phyloP scores from a whole-genome alignment of 1,140 invertebrate genomes.

The Odontomachus brunneus region DNA sequence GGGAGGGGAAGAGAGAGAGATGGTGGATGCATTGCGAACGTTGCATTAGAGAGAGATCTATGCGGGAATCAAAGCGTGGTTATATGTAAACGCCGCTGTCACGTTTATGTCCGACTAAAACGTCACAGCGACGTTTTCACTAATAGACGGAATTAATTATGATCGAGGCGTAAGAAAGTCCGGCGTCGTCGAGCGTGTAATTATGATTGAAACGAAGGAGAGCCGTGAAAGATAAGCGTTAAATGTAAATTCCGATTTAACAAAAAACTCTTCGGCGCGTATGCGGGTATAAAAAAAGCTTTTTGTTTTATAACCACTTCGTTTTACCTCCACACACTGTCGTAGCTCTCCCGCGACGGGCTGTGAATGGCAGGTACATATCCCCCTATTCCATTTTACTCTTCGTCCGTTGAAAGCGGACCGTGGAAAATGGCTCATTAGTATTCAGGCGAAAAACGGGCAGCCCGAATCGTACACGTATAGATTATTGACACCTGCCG shows the following conservation, averaged over 20 bases:
- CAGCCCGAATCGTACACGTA: constrained; percentile 47
- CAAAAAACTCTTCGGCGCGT: neutral
- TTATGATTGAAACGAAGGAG: constrained; percentile 32
- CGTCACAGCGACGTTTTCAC: neutral
- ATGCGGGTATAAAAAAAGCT: constrained; percentile 42
- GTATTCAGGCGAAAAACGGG: constrained; percentile 55
- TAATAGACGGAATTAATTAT: constrained; percentile 31
- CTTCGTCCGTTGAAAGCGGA: constrained; percentile 36
- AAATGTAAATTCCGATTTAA: too few species aligned
- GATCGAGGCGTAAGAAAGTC: constrained; percentile 46
- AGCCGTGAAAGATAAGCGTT: neutral
- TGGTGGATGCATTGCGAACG: neutral
- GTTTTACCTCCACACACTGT: constrained; percentile 13
- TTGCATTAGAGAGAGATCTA: neutral
- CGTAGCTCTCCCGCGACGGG: constrained; percentile 49
- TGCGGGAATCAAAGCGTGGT: neutral
- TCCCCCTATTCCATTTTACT: constrained; percentile 47
- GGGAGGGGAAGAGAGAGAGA: neutral
- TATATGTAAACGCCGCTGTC: constrained; percentile 8
- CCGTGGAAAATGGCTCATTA: constrained; percentile 66
- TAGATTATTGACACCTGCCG: constrained; percentile 61
- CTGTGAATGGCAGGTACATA: constrained; percentile 65
- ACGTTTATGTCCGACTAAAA: constrained; percentile 31
- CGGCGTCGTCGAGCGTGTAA: constrained; percentile 18
- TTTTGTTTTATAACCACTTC: constrained; percentile 50